phyloP scores from a whole-genome alignment of 2,797 vertebrate species.

The Morus bassanus region DNA sequence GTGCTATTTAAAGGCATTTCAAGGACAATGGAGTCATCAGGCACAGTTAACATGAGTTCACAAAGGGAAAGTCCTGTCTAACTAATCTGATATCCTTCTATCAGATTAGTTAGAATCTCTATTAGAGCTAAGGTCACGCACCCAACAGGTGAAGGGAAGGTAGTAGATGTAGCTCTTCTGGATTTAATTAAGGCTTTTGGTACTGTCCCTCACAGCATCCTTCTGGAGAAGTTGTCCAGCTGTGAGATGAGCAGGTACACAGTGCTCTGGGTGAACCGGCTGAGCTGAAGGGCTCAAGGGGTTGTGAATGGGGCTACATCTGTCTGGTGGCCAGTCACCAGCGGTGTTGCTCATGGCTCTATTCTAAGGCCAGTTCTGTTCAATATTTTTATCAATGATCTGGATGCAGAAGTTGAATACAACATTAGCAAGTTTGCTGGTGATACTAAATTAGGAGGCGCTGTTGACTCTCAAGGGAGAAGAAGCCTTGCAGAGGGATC shows the following conservation, averaged over 20 bases:
- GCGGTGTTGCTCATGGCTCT: neutral
- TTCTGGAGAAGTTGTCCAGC: neutral
- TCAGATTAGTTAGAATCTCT: too few relatives aligned
- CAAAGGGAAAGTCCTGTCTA: neutral
- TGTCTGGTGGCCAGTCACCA: neutral
- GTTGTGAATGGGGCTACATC: neutral
- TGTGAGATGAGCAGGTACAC: neutral
- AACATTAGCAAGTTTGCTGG: neutral
- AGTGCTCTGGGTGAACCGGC: neutral
- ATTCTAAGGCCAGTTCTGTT: neutral
- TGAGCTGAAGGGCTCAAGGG: neutral
- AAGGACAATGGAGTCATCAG: neutral
- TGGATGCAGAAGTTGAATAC: neutral
- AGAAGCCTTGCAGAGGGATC: neutral
- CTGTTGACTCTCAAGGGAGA: neutral
- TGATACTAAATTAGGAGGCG: neutral
- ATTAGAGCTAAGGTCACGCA: neutral
- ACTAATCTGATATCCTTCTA: neutral
- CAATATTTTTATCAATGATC: neutral
- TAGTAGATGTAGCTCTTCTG: neutral
- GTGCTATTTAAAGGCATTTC: neutral
- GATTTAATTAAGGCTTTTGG: neutral
- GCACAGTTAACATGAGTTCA: neutral
- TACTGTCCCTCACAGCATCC: neutral
- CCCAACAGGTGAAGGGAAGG: neutral